These are phyloP conservation scores for Hydractinia echinata DNA, from an alignment of 30 jellyfish, hydroid and myxozoan genomes.

Conservation along the genomic window DNA sequence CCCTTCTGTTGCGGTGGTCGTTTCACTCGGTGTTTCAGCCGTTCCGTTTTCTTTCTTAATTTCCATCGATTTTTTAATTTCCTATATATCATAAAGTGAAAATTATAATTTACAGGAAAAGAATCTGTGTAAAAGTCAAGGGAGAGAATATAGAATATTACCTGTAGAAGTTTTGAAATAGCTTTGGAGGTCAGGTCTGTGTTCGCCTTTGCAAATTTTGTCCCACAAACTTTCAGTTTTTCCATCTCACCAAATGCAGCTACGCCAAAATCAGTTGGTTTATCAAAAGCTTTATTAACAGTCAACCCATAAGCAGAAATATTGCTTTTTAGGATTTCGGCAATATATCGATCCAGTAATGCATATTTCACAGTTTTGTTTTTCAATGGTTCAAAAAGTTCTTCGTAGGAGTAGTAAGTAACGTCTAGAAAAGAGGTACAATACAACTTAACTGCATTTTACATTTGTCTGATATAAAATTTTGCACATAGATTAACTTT, in stretches of 20 bases:
- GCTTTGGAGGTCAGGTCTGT: neutral
- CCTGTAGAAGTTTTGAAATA: neutral
- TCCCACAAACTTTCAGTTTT: constrained; percentile 8
- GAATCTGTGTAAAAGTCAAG: too few relatives aligned
- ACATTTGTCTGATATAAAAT: too few relatives aligned
- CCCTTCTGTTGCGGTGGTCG: neutral
- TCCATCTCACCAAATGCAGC: constrained; percentile 19
- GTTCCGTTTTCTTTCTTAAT: too few relatives aligned
- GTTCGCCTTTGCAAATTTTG: constrained; percentile 2
- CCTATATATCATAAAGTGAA: too few relatives aligned
- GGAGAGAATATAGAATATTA: neutral
- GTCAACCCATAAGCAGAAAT: neutral
- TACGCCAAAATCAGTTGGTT: constrained; percentile 11
- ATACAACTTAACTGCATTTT: too few relatives aligned
- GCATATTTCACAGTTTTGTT: neutral
- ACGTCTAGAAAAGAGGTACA: neutral
- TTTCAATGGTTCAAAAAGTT: neutral
- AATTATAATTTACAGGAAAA: too few relatives aligned
- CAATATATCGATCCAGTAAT: constrained; percentile 1
- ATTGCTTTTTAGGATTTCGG: neutral
- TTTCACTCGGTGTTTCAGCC: neutral
- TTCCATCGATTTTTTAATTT: too few relatives aligned
- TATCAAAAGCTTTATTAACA: neutral
- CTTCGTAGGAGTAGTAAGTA: constrained; percentile 5
- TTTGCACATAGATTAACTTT: too few relatives aligned